Percentiles rank a stretch among this genome's conserved stretches.
These are phyloP conservation scores for Kryphioiulus occultus DNA, from an alignment of 2,888 invertebrate species.

Conservation along the genomic window DNA sequence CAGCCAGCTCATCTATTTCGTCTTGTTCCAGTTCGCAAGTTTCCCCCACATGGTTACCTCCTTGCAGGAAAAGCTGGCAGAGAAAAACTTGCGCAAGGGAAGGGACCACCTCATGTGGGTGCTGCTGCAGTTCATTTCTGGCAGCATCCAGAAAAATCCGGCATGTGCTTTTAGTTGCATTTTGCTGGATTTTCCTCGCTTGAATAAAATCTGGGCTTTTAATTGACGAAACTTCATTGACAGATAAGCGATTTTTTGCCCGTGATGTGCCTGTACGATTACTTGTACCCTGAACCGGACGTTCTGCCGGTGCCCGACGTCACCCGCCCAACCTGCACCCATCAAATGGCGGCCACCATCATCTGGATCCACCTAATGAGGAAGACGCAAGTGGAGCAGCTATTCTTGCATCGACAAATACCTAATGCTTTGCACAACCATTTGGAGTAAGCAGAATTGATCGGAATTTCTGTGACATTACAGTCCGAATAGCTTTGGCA, in stretches of 20 bases:
- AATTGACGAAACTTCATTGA: no score
- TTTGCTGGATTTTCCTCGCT: no score
- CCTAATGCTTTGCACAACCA: no score
- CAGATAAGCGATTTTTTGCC: slow-evolving; percentile 81
- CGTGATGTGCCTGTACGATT: slow-evolving; percentile 75
- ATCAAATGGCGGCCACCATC: slow-evolving; percentile 92
- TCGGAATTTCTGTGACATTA: no score
- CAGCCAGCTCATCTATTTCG: slow-evolving; percentile 92
- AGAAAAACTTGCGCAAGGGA: slow-evolving; percentile 83
- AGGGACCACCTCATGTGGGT: slow-evolving; percentile 99
- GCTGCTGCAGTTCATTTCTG: slow-evolving; percentile 93
- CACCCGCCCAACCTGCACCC: slow-evolving; percentile 82
- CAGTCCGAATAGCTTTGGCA: no score
- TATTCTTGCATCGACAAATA: no score
- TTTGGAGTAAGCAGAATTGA: no score
- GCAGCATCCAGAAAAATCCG: slow-evolving; percentile 93
- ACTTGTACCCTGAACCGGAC: slow-evolving; percentile 89
- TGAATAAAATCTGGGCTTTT: no score
- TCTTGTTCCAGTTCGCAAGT: slow-evolving; percentile 90
- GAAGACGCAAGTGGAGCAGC: slow-evolving; percentile 65
- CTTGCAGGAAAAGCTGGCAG: slow-evolving; percentile 82
- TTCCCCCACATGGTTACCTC: slow-evolving; percentile 92
- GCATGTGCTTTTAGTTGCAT: slow-evolving; percentile 64
- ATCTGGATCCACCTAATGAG: slow-evolving; percentile 96
- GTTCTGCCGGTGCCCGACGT: slow-evolving; percentile 88